A percentile compares a stretch with the other conserved stretches of the same genome.
phyloP scores from a whole-genome alignment of 2,797 vertebrate species.

The Aplochiton taeniatus region DNA sequence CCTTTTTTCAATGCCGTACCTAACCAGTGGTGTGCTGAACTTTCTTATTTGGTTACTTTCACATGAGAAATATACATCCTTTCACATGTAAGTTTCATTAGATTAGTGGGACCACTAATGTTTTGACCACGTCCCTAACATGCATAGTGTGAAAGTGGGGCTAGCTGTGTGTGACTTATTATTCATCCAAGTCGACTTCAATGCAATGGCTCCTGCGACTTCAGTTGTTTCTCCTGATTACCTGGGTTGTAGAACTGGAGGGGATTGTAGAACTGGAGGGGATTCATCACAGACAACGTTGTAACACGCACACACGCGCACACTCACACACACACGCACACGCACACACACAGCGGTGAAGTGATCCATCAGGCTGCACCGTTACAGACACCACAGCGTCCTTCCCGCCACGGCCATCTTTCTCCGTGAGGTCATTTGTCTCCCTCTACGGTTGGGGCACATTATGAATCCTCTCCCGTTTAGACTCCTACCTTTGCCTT shows the following conservation, averaged over 20 bases:
- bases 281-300: slow-evolving; percentile 63
- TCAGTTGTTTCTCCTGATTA: slow-evolving; percentile 56
- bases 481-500: slow-evolving; percentile 62
- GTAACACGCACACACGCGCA: neutral
- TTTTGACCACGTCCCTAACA: too few species aligned
- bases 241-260: slow-evolving; percentile 35
- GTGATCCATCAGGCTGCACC: slow-evolving; percentile 67
- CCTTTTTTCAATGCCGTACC: slow-evolving; percentile 58
- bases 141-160: too few species aligned
- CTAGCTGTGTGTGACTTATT: too few species aligned
- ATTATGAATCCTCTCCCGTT: slow-evolving; percentile 64
- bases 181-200: neutral
- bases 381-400: slow-evolving; percentile 53
- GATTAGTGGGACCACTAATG: too few species aligned
- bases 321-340: slow-evolving; percentile 12
- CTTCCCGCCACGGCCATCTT: slow-evolving; percentile 50
- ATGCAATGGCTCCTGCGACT: slow-evolving; percentile 25
- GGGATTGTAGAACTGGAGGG: slow-evolving; percentile 53
- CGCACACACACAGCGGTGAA: slow-evolving; percentile 31
- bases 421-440: slow-evolving; percentile 75
- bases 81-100: too few species aligned
- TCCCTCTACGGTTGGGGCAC: slow-evolving; percentile 57
- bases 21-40: slow-evolving; percentile 44
- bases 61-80: slow-evolving; percentile 36
- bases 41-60: slow-evolving; percentile 44